These are phyloP conservation scores for Pterois miles DNA, from an alignment of 2,797 vertebrate species.

Conservation along the genomic window DNA sequence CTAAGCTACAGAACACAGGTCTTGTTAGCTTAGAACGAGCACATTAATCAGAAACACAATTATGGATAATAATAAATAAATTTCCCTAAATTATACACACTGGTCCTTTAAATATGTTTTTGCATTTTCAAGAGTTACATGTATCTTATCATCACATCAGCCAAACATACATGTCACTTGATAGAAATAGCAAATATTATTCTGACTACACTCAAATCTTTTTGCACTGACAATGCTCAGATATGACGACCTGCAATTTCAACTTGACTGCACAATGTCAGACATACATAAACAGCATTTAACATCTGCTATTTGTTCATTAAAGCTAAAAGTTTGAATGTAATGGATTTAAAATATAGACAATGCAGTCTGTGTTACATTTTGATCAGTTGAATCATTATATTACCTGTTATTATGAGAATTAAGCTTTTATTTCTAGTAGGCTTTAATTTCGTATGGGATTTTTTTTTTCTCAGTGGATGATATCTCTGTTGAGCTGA, in stretches of 20 bases:
- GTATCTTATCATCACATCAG: not conserved
- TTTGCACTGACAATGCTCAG: not conserved
- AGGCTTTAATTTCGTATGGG: not conserved
- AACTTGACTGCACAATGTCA: not conserved
- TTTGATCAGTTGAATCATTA: not conserved
- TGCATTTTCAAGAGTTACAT: not conserved
- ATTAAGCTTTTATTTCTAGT: not conserved
- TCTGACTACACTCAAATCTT: not conserved
- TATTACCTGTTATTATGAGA: not conserved
- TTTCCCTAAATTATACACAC: no score
- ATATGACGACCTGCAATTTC: not conserved
- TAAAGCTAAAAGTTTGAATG: not conserved
- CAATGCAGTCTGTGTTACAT: not conserved
- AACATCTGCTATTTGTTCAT: not conserved
- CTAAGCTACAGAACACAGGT: no score
- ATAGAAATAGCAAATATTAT: not conserved
- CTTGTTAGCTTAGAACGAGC: no score
- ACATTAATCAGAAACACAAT: no score
- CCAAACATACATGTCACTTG: not conserved
- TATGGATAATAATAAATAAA: no score
- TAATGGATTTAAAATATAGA: not conserved
- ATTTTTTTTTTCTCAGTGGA: not conserved
- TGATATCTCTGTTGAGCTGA: not conserved
- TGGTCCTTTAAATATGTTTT: no score
- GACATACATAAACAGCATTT: not conserved